phyloP scores from a whole-genome alignment of 2,888 invertebrate species.

The Epicampocera succincta region DNA sequence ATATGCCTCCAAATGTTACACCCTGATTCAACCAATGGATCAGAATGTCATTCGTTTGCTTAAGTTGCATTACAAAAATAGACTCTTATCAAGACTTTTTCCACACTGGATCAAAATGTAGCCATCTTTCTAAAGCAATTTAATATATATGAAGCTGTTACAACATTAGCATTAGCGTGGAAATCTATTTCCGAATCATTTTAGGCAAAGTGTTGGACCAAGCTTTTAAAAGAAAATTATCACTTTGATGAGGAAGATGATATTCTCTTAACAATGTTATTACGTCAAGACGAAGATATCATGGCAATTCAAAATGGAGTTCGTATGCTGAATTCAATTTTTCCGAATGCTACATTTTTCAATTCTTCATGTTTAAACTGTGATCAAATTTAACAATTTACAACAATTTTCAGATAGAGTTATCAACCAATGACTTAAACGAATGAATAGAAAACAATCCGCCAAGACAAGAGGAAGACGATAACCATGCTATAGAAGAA shows the following conservation, averaged over 20 bases:
- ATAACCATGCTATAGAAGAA: too few species aligned
- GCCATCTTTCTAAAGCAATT: too few species aligned
- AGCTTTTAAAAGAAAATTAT: constrained; percentile 35
- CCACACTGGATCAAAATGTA: constrained; percentile 22
- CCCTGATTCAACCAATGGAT: constrained; percentile 25
- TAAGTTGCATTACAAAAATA: constrained; percentile 42
- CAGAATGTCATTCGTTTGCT: constrained; percentile 39
- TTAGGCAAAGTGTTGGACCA: constrained; percentile 38
- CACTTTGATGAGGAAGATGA: constrained; percentile 42
- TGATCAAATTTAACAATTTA: not conserved
- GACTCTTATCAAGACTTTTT: constrained; percentile 38
- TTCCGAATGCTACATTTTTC: constrained; percentile 13
- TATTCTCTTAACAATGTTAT: constrained; percentile 28
- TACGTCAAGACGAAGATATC: constrained; percentile 32
- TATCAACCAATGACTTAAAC: too few species aligned
- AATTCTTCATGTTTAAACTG: not conserved
- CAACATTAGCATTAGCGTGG: too few species aligned
- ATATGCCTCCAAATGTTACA: too few species aligned
- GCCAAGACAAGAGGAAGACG: too few species aligned
- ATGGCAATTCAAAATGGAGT: too few species aligned
- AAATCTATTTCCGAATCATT: constrained; percentile 20
- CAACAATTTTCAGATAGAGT: not conserved
- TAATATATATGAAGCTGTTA: too few species aligned
- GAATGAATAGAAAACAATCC: too few species aligned
- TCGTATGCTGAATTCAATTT: too few species aligned